Base-by-base conservation (phyloP, 2,888 invertebrate species). In the Apamea sordens region DNA sequence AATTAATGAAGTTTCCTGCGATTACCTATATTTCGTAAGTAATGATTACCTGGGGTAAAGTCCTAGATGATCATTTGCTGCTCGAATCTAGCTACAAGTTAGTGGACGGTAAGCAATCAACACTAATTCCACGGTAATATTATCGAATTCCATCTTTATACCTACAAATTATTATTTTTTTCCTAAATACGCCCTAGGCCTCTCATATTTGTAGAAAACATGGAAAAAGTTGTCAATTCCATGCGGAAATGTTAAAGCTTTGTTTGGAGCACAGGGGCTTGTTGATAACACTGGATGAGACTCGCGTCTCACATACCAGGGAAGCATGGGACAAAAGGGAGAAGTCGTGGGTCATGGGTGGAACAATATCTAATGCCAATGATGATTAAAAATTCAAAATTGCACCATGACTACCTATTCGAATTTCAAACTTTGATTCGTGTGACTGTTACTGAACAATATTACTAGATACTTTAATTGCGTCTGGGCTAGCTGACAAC, bases 11-110 rank as follows among this genome's bases (percentile, higher is more conserved):
- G 83, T 65, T 83, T 65, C 64, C 64, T 71, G 71, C 44, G 36
- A 59, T 82, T 80, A 59, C 24, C 24, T 24, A 32, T 21, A 15
- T 78, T 83, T 81, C 81, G 83, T 81, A 77, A 81, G 18, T 69
- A 24, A 18, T 7, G 15, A 77, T 65, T 69, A 47, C 61, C 41
- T 59, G 8, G 50, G 10, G 15, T 44, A 18, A 11, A 10, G 21
- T 21, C 10, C 11, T 44, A 61, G 44, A n/a, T 64, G 70, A 36
- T 44, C 32, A 63, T 69, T 80, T 76, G 24, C 44, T 24, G 18
- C 41, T 47, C 28, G 50, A 76, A 59, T 76, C 24, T 8, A 56
- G 24, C 28, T 63, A 15, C 3, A 32, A 56, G 56, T 56, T 21
- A 73, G 7, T 73, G 47, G 24, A 56, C 36, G 21, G 7, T 44